phyloP scores from a whole-genome alignment of 2,113 vertebrate genomes.

The Nanorana parkeri region DNA sequence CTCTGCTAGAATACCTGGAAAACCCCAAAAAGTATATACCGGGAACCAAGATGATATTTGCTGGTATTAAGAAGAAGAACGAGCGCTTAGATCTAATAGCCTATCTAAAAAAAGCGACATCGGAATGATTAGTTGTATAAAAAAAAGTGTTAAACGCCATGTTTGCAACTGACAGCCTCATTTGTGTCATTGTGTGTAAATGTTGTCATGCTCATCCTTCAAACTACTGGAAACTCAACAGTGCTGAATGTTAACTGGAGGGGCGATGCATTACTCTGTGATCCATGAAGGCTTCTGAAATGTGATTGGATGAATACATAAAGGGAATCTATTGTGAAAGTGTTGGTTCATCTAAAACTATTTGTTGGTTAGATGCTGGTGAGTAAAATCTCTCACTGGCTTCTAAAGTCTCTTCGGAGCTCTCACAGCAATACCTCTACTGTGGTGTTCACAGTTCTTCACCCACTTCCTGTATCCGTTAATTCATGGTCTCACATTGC shows the following conservation, averaged over 20 bases:
- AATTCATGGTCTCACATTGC: too few relatives aligned
- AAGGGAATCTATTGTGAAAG: background rate
- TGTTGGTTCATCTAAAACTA: too few relatives aligned
- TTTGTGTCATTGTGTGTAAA: background rate
- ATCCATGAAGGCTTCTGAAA: background rate
- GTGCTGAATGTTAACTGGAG: background rate
- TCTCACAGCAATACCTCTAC: too few relatives aligned
- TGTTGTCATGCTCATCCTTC: background rate
- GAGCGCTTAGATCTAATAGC: constrained; percentile 80
- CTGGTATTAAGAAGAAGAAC: constrained; percentile 86
- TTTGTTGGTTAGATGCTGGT: too few relatives aligned
- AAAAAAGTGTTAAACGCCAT: background rate
- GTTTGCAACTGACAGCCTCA: too few relatives aligned
- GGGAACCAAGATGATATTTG: constrained; percentile 86
- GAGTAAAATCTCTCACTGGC: too few relatives aligned
- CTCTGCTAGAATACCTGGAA: constrained; percentile 83
- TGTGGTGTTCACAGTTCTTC: too few relatives aligned
- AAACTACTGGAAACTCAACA: background rate
- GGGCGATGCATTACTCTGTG: background rate
- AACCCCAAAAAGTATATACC: constrained; percentile 90
- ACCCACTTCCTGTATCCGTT: too few relatives aligned
- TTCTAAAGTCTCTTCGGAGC: too few relatives aligned
- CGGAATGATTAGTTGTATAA: constrained; percentile 61
- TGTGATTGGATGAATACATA: background rate
- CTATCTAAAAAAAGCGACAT: constrained; percentile 82